A percentile compares a stretch with the other conserved stretches of the same genome.
phyloP scores from a whole-genome alignment of 37 sponge, comb jelly and placozoan genomes.

The Cliona cf. orientalis region DNA sequence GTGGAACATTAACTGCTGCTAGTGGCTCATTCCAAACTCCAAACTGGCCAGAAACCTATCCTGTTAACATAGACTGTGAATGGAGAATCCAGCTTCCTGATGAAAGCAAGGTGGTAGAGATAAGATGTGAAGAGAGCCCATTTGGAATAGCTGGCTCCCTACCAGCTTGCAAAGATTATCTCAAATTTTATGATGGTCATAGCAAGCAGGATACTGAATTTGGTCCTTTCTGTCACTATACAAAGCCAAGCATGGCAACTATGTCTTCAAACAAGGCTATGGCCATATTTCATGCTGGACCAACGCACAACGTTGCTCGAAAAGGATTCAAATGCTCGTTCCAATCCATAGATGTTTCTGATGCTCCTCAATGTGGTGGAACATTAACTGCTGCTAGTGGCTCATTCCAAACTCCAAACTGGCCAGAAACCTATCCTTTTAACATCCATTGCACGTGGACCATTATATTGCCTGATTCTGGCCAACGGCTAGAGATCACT shows the following conservation, averaged over 20 bases:
- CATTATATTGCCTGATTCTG: constrained; percentile 13
- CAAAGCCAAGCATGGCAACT: too few species aligned
- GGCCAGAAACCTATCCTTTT: constrained; percentile 29
- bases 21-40: constrained; percentile 16
- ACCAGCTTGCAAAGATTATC: constrained; percentile 4
- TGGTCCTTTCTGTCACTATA: too few species aligned
- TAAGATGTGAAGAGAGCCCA: constrained; percentile 1
- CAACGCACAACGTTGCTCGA: too few species aligned
- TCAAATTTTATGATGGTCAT: neutral
- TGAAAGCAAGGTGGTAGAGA: neutral
- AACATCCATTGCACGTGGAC: constrained; percentile 47
- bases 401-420: constrained; percentile 26
- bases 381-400: too few species aligned
- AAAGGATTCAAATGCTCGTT: too few species aligned
- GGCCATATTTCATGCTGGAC: too few species aligned
- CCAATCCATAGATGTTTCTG: too few species aligned
- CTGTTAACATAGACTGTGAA: constrained; percentile 13
- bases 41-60: constrained; percentile 32
- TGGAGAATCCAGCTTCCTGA: constrained; percentile 10
- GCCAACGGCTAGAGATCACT: neutral
- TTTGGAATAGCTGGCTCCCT: neutral
- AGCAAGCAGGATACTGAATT: too few species aligned
- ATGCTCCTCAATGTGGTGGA: too few species aligned
- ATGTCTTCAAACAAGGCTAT: too few species aligned
- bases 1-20: neutral